phyloP scores from a whole-genome alignment of 2,113 vertebrate species.

The Xiphophorus hellerii region DNA sequence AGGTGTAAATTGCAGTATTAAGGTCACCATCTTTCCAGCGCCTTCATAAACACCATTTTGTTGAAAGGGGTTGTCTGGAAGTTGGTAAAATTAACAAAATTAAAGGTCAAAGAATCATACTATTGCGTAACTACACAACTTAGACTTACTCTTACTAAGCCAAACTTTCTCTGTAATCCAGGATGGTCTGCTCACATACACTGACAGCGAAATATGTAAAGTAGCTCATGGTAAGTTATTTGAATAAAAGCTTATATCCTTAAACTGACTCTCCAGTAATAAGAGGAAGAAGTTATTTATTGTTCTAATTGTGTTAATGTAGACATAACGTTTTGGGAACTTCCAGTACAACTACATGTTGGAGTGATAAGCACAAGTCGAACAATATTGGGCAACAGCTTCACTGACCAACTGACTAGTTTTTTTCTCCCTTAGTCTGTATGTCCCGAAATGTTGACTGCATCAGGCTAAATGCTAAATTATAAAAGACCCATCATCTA shows the following conservation, averaged over 20 bases:
- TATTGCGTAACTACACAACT: too few relatives aligned
- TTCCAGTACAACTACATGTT: neutral
- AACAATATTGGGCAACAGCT: neutral
- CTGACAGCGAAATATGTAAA: neutral
- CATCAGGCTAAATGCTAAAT: conserved; percentile 1
- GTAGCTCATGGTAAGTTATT: neutral
- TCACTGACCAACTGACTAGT: neutral
- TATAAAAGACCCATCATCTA: neutral
- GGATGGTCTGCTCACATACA: neutral
- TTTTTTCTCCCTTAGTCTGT: neutral
- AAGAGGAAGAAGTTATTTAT: neutral
- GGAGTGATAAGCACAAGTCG: neutral
- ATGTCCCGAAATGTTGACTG: neutral
- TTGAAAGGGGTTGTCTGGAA: conserved; percentile 19
- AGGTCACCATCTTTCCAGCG: conserved; percentile 40
- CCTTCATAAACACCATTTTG: conserved; percentile 38
- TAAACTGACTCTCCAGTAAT: neutral
- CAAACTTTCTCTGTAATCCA: neutral
- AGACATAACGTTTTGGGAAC: neutral
- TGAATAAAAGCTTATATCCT: neutral
- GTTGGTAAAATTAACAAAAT: neutral
- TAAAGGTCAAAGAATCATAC: neutral
- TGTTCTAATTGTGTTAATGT: neutral
- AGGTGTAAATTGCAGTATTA: conserved; percentile 74
- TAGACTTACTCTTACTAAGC: neutral